Percentiles rank a stretch among this genome's conserved stretches.
Evolutionary conservation across 37 sponge, comb jelly and placozoan genomes (phyloP).

Genomic region (Theonella swinhoei): DNA sequence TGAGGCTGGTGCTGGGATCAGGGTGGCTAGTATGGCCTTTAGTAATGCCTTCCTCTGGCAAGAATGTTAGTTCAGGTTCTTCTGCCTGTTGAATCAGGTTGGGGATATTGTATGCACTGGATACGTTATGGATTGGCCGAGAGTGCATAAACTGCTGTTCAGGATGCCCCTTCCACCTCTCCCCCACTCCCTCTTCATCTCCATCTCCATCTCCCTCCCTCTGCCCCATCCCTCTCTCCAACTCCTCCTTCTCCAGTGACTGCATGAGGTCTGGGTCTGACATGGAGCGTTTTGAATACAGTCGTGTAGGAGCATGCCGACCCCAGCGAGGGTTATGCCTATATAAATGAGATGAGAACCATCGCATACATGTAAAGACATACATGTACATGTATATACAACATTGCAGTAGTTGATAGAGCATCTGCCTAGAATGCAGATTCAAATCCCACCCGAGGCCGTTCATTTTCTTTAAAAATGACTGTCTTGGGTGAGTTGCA

Average conservation of each 20-base stretch:
- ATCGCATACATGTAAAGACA: neutral
- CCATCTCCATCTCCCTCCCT: neutral
- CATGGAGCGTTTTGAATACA: constrained; percentile 28
- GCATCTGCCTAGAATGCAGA: too few species aligned
- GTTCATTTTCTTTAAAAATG: too few species aligned
- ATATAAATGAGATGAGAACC: neutral
- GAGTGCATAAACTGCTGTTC: neutral
- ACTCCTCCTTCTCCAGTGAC: constrained; percentile 6
- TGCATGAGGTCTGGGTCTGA: constrained; percentile 69
- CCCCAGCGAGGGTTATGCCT: constrained; percentile 81
- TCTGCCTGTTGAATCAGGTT: neutral
- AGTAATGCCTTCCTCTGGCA: neutral
- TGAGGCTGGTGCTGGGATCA: neutral
- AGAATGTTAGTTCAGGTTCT: neutral
- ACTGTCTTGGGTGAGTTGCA: too few species aligned
- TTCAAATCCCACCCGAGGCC: too few species aligned
- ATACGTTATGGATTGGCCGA: neutral
- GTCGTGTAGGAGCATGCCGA: constrained; percentile 46
- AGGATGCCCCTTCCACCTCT: neutral
- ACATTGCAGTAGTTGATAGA: too few species aligned
- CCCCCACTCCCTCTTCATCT: neutral
- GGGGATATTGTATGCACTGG: neutral
- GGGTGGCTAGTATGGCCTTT: neutral
- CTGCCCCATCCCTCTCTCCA: neutral
- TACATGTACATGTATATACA: too few species aligned